phyloP scores from a whole-genome alignment of 2,797 vertebrate species.

The Xerus rutilus region DNA sequence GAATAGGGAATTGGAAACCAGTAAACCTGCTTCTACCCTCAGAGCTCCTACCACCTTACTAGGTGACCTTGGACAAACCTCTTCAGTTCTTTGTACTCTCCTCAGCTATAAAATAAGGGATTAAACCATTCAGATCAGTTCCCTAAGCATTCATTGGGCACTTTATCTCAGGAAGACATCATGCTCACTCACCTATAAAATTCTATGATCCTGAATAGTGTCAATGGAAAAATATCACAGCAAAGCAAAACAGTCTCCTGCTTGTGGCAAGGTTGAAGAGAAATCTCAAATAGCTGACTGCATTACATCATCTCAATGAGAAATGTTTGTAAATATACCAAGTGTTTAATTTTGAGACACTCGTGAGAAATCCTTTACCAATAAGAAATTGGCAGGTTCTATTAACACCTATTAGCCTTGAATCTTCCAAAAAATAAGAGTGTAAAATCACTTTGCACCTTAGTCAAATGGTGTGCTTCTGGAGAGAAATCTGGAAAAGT shows the following conservation, averaged over 20 bases:
- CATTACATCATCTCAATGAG: conserved; percentile 59
- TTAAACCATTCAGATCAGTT: conserved; percentile 57
- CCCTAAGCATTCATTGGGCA: background rate
- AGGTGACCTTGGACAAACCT: conserved; percentile 80
- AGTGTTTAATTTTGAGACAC: conserved; percentile 73
- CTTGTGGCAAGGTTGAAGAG: conserved; percentile 60
- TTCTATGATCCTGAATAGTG: conserved; percentile 28
- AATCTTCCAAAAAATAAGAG: conserved; percentile 68
- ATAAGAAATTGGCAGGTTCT: conserved; percentile 56
- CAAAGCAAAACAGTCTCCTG: conserved; percentile 32
- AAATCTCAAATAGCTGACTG: conserved; percentile 56
- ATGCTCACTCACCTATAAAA: conserved; percentile 29
- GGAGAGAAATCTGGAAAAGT: conserved; percentile 68
- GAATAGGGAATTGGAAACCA: background rate
- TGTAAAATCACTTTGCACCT: conserved; percentile 74
- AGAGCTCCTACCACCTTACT: conserved; percentile 65
- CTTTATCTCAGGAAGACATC: conserved; percentile 49
- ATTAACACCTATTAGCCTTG: conserved; percentile 65
- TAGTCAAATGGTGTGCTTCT: conserved; percentile 65
- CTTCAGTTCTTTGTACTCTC: conserved; percentile 47
- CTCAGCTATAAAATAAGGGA: conserved; percentile 56
- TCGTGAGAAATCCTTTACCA: conserved; percentile 71
- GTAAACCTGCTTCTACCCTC: conserved; percentile 33
- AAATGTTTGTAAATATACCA: conserved; percentile 6
- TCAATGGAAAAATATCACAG: conserved; percentile 46